Evolutionary conservation across 2,888 invertebrate genomes (phyloP).

Genomic region (Zootermopsis nevadensis): DNA sequence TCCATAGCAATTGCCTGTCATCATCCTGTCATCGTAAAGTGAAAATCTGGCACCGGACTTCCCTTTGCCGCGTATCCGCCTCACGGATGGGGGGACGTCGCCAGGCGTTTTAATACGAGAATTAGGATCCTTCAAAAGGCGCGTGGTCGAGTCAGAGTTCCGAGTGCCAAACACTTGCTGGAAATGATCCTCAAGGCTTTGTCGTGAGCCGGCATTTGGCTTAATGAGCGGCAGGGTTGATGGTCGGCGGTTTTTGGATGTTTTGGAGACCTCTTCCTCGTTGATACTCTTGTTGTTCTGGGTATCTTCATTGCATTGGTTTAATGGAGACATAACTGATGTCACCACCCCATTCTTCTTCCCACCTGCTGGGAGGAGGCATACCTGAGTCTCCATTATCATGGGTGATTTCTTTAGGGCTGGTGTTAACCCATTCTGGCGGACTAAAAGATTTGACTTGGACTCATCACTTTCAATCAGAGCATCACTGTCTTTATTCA

Average conservation of each 20-base stretch:
- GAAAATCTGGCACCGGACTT: constrained; percentile 77
- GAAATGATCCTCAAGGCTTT: constrained; percentile 80
- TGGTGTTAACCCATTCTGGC: constrained; percentile 40
- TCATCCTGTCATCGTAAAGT: constrained; percentile 89
- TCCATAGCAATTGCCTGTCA: constrained; percentile 63
- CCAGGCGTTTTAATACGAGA: constrained; percentile 85
- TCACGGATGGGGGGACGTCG: constrained; percentile 81
- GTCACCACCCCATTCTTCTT: constrained; percentile 59
- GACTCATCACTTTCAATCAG: constrained; percentile 49
- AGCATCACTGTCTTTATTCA: constrained; percentile 22
- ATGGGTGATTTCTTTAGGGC: constrained; percentile 45
- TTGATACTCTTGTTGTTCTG: constrained; percentile 58
- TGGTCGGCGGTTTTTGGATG: constrained; percentile 58
- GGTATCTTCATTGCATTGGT: constrained; percentile 60
- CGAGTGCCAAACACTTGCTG: constrained; percentile 72
- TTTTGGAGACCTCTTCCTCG: constrained; percentile 39
- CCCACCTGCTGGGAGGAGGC: constrained; percentile 58
- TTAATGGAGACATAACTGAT: constrained; percentile 65
- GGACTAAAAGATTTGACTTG: constrained; percentile 52
- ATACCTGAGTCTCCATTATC: constrained; percentile 62
- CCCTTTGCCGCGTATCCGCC: constrained; percentile 74
- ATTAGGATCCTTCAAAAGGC: constrained; percentile 74
- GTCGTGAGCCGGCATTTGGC: constrained; percentile 62
- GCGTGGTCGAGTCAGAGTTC: constrained; percentile 41
- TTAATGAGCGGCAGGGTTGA: constrained; percentile 63